Evolutionary conservation across 1,140 invertebrate genomes (phyloP), one percentile per base, ranked within the genome.

Genomic region (Macrocentrus cingulum): DNA sequence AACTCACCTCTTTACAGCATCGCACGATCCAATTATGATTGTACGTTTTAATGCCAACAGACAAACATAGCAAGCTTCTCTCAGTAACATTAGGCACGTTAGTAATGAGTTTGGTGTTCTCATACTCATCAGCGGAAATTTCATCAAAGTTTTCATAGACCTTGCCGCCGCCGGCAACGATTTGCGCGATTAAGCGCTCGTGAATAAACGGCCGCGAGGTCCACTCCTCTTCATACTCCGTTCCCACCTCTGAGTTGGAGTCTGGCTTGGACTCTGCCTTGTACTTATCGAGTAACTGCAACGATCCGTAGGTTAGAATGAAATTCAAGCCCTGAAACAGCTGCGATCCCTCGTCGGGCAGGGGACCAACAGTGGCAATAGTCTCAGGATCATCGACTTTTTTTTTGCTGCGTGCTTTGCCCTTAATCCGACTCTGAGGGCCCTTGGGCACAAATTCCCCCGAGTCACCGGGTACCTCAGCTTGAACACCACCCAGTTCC

Each of bases 21-120:
- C 73, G 64, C 15, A 85, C 82, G 32, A 85, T 77, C 84, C 84
- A 86, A n/a, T 75, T 77, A 62, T 85, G 83, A 59, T 76, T 80
- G 8, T 83, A 66, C 0, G 79, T 56, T 4, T 53, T 59, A 2
- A 86, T 81, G 15, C 82, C 81, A 2, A 80, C 80, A 0, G 82
- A 82, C 1, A 86, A 62, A 56, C 84, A 85, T 22, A 82, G 75
- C 25, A 86, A 75, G 61, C 80, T 83, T 54, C 85, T 86, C 1
- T 80, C 81, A 1, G 84, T 85, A n/a, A 78, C 71, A 53, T 83
- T 85, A 1, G 85, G 84, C 25, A 84, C 69, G 0, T 84, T 83
- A 0, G 84, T 81, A 18, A 86, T 83, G 2, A 85, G 66, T 49
- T 78, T 81, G 32, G 80, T 82, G 1, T 74, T 75, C 0, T 66